Base-by-base conservation (phyloP, 23 tunicate species). In the Oikopleura vanhoeffeni region DNA sequence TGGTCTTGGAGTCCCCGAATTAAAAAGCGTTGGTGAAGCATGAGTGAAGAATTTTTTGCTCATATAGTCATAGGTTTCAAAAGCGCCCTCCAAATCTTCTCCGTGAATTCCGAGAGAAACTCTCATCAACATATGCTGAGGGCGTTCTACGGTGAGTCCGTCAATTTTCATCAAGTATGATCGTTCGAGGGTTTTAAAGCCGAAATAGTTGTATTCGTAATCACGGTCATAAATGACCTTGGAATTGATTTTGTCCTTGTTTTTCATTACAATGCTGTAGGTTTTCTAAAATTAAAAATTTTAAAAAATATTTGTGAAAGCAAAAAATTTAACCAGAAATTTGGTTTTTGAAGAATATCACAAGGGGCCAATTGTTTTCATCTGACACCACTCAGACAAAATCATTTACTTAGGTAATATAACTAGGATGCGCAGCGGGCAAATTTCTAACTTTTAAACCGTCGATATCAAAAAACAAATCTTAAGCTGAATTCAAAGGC, bases 71-170 rank as follows among this genome's bases (percentile, higher is more conserved):
- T 95, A 95, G 2, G 99, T 95, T 92, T 92, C 97, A 4, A 95
- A 41, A 40, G 83, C 99, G 32, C 88, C 40, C 18, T 95, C 96
- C 0, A 95, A 57, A 85, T 95, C 97, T 41, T 87, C 88, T 28
- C 87, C 83, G 76, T 95, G 99, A 82, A 95, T 95, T 24, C 99
- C 99, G 67, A 95, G 87, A 1, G 99, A 83, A 38, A 95, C 99
- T 40, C 99, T 67, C 99, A 95, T 95, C 32, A 95, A 84, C 99
- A 95, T 95, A 67, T 95, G 99, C 83, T 95, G 99, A 0, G 99
- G 99, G 41, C 99, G 57, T 83, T 95, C 99, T 4, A 91, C 99
- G 39, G 88, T 83, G 82, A 90, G 90, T 57, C 99, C 99, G 86
- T 95, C 87, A 32, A 95, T 76, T 83, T 95, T 95, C 87, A 95